Conservation (phyloP, 2,888 invertebrate genomes). For the Phengaris arion region DNA sequence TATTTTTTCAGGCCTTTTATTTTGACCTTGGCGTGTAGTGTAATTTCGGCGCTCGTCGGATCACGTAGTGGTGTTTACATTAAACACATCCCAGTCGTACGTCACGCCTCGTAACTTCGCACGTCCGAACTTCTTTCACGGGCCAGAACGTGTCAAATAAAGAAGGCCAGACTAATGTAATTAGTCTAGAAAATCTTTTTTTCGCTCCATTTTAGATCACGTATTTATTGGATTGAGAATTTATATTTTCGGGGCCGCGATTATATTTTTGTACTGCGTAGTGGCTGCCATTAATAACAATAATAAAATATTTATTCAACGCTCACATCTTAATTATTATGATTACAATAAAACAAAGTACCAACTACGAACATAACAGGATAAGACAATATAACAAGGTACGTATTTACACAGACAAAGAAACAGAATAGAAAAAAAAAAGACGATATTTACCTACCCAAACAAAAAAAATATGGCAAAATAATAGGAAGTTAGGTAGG, state of each 20-base stretch:
- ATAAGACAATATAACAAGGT: no score
- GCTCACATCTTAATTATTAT: no score
- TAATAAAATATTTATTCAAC: no score
- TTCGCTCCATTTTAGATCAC: not conserved
- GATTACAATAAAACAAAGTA: no score
- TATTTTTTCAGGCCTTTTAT: slow-evolving; percentile 5
- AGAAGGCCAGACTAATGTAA: slow-evolving; percentile 27
- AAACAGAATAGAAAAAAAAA: no score
- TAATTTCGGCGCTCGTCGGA: slow-evolving; percentile 7
- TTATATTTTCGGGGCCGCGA: not conserved
- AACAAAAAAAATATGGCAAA: no score
- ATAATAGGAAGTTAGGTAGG: no score
- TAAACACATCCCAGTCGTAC: slow-evolving; percentile 27
- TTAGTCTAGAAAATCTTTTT: slow-evolving; percentile 24
- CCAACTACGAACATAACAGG: no score
- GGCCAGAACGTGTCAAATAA: slow-evolving; percentile 21
- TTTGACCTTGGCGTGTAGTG: slow-evolving; percentile 1
- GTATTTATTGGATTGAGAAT: not conserved
- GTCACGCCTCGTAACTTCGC: slow-evolving; percentile 28
- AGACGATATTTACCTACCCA: no score
- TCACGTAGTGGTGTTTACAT: slow-evolving; percentile 3
- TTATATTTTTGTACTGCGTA: not conserved
- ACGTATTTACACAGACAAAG: no score
- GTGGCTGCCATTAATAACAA: not conserved
- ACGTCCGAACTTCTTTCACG: slow-evolving; percentile 25